phyloP scores from a whole-genome alignment of 2,888 invertebrate species.

The Apamea crenata region DNA sequence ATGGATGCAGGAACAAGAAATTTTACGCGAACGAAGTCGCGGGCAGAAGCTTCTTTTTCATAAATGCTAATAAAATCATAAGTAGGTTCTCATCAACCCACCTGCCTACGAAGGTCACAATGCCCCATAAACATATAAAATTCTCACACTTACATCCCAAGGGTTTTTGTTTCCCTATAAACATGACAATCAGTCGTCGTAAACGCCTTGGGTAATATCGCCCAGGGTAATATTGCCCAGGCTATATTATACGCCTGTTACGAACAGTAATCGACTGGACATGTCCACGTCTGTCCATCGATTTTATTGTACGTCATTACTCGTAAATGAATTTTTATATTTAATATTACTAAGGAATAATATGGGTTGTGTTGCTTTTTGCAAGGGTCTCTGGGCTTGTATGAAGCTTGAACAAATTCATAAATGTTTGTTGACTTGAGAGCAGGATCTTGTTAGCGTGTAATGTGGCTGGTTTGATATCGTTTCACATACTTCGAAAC shows the following conservation, averaged over 20 bases:
- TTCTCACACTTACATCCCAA: conserved; percentile 1
- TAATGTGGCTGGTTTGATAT: background rate
- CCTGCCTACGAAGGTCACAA: background rate
- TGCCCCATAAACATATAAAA: background rate
- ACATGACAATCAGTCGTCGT: conserved; percentile 44
- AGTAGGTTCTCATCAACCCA: background rate
- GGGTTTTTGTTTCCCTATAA: conserved; percentile 37
- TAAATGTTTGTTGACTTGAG: background rate
- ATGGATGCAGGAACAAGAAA: no score
- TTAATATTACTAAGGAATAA: conserved; percentile 33
- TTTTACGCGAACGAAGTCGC: no score
- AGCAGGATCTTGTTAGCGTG: background rate
- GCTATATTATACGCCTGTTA: conserved; percentile 29
- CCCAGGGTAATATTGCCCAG: conserved; percentile 23
- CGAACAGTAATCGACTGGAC: conserved; percentile 33
- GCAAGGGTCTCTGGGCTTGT: background rate
- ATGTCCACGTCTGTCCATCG: conserved; percentile 40
- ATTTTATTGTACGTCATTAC: conserved; percentile 49
- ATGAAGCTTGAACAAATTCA: background rate
- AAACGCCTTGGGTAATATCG: conserved; percentile 39
- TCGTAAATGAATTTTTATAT: conserved; percentile 42
- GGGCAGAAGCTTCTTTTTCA: background rate
- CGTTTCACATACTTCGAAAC: background rate
- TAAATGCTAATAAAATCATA: background rate
- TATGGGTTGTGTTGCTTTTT: conserved; percentile 5